Evolutionary conservation across 2,113 vertebrate species (phyloP).

Genomic region (Callipepla squamata): DNA sequence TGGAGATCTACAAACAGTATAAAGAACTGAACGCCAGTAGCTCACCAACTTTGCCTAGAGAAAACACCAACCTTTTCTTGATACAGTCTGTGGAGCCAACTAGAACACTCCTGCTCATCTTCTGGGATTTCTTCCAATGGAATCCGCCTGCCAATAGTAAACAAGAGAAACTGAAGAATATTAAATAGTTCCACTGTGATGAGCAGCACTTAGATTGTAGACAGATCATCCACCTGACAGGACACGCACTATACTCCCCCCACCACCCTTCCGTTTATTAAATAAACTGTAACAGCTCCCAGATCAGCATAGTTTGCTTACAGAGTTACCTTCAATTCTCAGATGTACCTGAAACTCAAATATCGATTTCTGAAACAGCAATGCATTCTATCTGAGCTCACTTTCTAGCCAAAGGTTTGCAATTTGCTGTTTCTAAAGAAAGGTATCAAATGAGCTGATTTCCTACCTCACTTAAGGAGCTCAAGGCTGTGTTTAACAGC

Average conservation of each 20-base stretch:
- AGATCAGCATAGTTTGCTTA: neutral
- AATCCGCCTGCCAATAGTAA: constrained; percentile 84
- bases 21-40: neutral
- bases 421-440: neutral
- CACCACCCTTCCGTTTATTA: neutral
- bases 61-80: constrained; percentile 90
- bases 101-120: constrained; percentile 85
- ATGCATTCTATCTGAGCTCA: neutral
- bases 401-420: neutral
- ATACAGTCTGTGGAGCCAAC: constrained; percentile 95
- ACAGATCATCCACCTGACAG: neutral
- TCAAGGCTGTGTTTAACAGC: neutral
- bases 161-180: constrained; percentile 5
- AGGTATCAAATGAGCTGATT: neutral
- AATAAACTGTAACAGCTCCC: neutral
- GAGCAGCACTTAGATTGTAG: neutral
- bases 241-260: neutral
- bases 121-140: constrained; percentile 90
- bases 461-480: neutral
- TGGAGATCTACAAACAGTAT: neutral
- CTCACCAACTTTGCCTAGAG: neutral
- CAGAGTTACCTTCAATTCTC: neutral
- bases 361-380: neutral
- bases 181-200: neutral
- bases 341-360: neutral